Conservation (phyloP, 2,888 invertebrate genomes). For the Hirtodrosophila cameraria region DNA sequence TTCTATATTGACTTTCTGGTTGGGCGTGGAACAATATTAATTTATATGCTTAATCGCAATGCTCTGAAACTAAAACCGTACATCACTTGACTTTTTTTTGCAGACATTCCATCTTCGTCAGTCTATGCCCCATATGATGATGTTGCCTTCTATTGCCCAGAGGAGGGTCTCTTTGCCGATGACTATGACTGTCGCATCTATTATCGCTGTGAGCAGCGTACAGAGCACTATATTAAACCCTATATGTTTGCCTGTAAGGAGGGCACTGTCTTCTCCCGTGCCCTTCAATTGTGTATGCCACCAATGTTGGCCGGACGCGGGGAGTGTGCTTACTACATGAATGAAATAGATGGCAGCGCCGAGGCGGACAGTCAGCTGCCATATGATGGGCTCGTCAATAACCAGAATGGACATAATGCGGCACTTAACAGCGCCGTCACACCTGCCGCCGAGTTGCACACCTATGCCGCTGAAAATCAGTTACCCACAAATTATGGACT, state of each 20-base stretch:
- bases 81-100: slow-evolving; percentile 51
- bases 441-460: slow-evolving; percentile 61
- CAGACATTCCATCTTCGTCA: slow-evolving; percentile 70
- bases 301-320: slow-evolving; percentile 88
- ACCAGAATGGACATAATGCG: slow-evolving; percentile 53
- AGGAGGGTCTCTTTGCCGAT: slow-evolving; percentile 90
- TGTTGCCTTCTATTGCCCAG: slow-evolving; percentile 85
- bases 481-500: slow-evolving; percentile 79
- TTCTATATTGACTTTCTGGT: slow-evolving; percentile 19
- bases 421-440: slow-evolving; percentile 54
- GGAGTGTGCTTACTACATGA: slow-evolving; percentile 86
- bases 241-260: slow-evolving; percentile 90
- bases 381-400: slow-evolving; percentile 59
- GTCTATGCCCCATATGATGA: slow-evolving; percentile 42
- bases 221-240: slow-evolving; percentile 84
- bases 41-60: slow-evolving; percentile 50
- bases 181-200: slow-evolving; percentile 89
- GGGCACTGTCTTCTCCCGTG: slow-evolving; percentile 90
- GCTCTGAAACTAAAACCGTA: slow-evolving; percentile 26
- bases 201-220: slow-evolving; percentile 89
- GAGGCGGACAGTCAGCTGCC: slow-evolving; percentile 53
- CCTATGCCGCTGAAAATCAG: slow-evolving; percentile 66
- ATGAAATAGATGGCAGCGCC: slow-evolving; percentile 77
- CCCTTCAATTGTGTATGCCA: slow-evolving; percentile 88
- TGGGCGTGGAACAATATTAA: slow-evolving; percentile 48